phyloP scores from a whole-genome alignment of 2,113 vertebrate genomes.

The Pseudorhombus dupliciocellatus region DNA sequence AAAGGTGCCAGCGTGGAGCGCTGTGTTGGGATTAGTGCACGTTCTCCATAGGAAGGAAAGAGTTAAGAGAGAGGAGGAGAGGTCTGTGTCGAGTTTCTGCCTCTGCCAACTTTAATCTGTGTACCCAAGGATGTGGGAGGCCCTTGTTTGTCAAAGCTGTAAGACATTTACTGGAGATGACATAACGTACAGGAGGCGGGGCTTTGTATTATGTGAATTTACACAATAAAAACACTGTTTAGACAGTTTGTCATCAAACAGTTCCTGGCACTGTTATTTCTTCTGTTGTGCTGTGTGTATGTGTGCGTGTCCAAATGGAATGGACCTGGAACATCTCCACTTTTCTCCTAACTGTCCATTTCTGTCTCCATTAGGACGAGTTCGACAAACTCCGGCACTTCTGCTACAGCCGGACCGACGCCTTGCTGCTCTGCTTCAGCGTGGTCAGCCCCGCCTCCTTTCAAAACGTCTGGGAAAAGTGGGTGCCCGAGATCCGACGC shows the following conservation, averaged over 20 bases:
- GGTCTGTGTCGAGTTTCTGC: constrained; percentile 48
- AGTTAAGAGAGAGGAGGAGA: constrained; percentile 46
- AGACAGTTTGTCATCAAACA: constrained; percentile 18
- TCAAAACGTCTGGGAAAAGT: constrained; percentile 86
- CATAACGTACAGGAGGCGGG: constrained; percentile 34
- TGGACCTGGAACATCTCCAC: neutral
- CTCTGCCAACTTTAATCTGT: constrained; percentile 58
- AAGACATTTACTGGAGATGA: constrained; percentile 52
- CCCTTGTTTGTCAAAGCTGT: constrained; percentile 55
- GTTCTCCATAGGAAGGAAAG: constrained; percentile 21
- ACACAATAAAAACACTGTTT: constrained; percentile 38
- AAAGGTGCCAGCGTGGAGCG: neutral
- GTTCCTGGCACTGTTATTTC: constrained; percentile 14
- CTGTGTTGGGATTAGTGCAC: constrained; percentile 31
- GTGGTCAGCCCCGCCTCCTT: constrained; percentile 87
- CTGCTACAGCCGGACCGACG: constrained; percentile 85
- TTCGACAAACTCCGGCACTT: constrained; percentile 88
- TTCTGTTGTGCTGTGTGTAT: constrained; percentile 1
- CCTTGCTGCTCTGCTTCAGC: constrained; percentile 87
- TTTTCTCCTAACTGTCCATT: neutral
- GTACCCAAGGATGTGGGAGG: constrained; percentile 65
- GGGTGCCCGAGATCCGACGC: constrained; percentile 84
- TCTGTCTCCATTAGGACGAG: constrained; percentile 79
- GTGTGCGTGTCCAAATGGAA: constrained; percentile 11
- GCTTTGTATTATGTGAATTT: constrained; percentile 24